These are phyloP conservation scores for Syncerus caffer DNA, from an alignment of 2,797 vertebrate genomes.

Conservation along the genomic window DNA sequence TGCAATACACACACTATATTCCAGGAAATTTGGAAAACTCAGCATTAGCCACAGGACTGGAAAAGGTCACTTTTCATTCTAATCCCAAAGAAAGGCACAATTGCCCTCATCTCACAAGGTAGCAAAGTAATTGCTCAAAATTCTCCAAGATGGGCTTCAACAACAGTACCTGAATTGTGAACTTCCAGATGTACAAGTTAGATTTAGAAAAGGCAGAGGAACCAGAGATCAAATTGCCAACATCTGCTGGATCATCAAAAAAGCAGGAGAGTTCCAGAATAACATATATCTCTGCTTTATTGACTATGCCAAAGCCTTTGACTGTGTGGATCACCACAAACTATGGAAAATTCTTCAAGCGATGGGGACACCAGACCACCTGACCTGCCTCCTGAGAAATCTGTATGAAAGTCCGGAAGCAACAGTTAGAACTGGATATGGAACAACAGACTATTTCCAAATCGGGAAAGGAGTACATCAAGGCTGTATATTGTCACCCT, in stretches of 20 bases:
- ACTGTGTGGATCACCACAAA: neutral
- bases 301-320: neutral
- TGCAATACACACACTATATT: neutral
- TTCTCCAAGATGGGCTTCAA: neutral
- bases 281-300: neutral
- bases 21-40: neutral
- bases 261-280: neutral
- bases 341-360: neutral
- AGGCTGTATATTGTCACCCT: neutral
- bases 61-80: neutral
- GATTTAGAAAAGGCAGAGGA: neutral
- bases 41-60: neutral
- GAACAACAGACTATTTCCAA: neutral
- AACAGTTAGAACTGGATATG: neutral
- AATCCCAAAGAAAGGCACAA: neutral
- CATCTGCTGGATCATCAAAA: neutral
- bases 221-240: neutral
- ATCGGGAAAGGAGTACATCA: rapidly evolving
- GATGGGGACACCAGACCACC: neutral
- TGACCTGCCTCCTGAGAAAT: neutral
- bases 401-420: neutral
- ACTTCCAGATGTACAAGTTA: neutral
- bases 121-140: neutral
- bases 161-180: neutral
- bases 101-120: neutral